Conservation (phyloP, 2,888 invertebrate genomes). For the Mythimna lalbum region DNA sequence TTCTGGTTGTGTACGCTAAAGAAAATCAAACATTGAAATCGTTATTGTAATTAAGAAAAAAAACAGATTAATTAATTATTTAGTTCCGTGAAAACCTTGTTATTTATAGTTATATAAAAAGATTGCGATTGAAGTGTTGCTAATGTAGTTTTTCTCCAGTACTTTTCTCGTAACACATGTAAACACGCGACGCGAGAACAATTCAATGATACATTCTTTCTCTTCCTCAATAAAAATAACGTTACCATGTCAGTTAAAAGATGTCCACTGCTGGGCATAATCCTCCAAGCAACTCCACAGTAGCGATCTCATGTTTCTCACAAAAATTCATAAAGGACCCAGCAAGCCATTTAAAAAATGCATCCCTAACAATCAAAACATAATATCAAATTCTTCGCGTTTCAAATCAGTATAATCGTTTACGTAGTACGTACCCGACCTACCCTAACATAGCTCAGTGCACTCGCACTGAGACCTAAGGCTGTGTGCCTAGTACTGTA, state of each 20-base stretch:
- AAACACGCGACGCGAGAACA: neutral
- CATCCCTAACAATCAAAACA: conserved; percentile 36
- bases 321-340: conserved; percentile 5
- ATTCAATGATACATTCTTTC: neutral
- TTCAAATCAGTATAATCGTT: conserved; percentile 46
- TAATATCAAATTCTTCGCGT: conserved; percentile 48
- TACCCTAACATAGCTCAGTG: conserved; percentile 78
- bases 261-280: neutral
- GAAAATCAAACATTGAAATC: neutral
- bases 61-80: neutral
- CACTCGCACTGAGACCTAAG: conserved; percentile 72
- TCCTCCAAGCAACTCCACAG: neutral
- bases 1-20: neutral
- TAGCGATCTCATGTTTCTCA: neutral
- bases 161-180: neutral
- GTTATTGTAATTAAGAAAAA: no score
- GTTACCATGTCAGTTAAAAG: neutral
- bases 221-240: neutral
- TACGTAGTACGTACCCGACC: conserved; percentile 65
- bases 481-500: conserved; percentile 64
- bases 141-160: neutral
- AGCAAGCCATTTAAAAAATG: conserved; percentile 16
- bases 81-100: conserved; percentile 10
- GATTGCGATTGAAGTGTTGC: neutral
- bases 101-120: conserved; percentile 10